phyloP scores from a whole-genome alignment of 2,888 invertebrate genomes.

The Eumacrocentrus americanus region DNA sequence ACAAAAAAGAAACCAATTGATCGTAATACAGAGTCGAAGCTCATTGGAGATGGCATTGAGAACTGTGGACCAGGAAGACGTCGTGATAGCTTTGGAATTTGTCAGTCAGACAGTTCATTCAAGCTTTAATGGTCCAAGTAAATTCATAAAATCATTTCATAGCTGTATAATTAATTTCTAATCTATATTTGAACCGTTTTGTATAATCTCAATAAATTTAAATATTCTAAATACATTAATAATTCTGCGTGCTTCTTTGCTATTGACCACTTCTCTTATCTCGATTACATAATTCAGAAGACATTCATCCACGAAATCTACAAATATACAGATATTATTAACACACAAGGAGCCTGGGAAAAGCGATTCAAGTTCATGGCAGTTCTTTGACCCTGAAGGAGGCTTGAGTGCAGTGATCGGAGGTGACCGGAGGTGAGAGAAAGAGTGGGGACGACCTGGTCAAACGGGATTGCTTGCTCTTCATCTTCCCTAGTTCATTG shows the following conservation, averaged over 20 bases:
- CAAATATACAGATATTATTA: neutral
- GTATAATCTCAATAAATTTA: neutral
- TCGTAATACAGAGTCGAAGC: conserved; percentile 62
- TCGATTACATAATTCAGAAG: neutral
- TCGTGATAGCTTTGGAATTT: conserved; percentile 73
- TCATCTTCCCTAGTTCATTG: conserved; percentile 19
- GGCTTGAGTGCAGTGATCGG: conserved; percentile 23
- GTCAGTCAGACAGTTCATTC: conserved; percentile 54
- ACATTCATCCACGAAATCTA: neutral
- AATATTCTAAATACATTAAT: neutral
- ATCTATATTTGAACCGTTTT: too few species aligned
- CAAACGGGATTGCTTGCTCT: neutral
- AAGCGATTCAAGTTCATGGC: conserved; percentile 34
- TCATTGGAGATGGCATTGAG: conserved; percentile 71
- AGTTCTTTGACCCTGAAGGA: conserved; percentile 51
- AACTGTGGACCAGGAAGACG: conserved; percentile 77
- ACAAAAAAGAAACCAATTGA: conserved; percentile 18
- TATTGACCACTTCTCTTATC: neutral
- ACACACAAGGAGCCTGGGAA: neutral
- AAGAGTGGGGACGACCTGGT: conserved; percentile 7
- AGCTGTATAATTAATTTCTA: neutral
- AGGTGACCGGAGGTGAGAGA: conserved; percentile 17
- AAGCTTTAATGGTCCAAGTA: conserved; percentile 5
- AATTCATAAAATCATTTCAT: neutral
- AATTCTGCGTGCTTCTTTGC: too few species aligned